phyloP scores from a whole-genome alignment of 2,113 vertebrate genomes.

The Uria aalge region DNA sequence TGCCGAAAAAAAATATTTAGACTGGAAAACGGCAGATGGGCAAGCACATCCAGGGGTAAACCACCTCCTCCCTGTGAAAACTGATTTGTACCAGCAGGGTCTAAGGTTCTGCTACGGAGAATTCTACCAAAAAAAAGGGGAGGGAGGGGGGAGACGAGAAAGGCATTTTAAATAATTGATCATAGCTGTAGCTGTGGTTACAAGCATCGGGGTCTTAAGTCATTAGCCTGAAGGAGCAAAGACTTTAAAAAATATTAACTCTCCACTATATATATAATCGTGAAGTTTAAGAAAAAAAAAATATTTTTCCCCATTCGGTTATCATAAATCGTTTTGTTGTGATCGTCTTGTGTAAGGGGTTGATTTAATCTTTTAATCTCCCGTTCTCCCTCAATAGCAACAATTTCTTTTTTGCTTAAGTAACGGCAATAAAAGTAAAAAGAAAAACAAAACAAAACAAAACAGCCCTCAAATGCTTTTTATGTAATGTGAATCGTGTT shows the following conservation, averaged over 20 bases:
- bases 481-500: slow-evolving; percentile 35
- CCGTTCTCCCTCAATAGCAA: not conserved
- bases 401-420: not conserved
- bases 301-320: not conserved
- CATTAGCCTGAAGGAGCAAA: slow-evolving; percentile 35
- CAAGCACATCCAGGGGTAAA: slow-evolving; percentile 21
- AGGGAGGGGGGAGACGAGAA: not conserved
- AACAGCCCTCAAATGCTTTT: not conserved
- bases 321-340: not conserved
- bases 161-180: slow-evolving; percentile 41
- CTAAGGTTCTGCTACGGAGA: slow-evolving; percentile 1
- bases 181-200: slow-evolving; percentile 12
- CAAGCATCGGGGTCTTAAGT: slow-evolving; percentile 16
- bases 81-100: slow-evolving; percentile 57
- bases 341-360: not conserved
- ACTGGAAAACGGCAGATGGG: slow-evolving; percentile 43
- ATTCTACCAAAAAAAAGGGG: not conserved
- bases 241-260: slow-evolving; percentile 33
- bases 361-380: not conserved
- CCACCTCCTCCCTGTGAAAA: slow-evolving; percentile 42
- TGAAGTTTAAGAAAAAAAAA: not conserved
- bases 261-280: not conserved
- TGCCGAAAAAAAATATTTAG: slow-evolving; percentile 13
- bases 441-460: not conserved
- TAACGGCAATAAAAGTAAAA: not conserved